Percentiles rank a stretch among this genome's conserved stretches.
Conservation (phyloP, 2,797 vertebrate genomes). For the Coendou prehensilis region DNA sequence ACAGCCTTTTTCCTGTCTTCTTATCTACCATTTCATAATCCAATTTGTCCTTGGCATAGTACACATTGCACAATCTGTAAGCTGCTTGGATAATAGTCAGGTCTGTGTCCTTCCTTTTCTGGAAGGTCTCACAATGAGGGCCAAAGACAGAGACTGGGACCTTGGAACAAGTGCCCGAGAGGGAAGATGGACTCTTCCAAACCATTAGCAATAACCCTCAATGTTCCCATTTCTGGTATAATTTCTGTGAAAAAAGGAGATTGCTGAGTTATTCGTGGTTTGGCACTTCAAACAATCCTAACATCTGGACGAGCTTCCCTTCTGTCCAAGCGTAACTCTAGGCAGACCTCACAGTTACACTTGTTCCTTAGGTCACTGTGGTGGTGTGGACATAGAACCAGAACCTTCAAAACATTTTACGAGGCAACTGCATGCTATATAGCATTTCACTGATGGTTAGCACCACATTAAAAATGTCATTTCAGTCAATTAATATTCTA, state of each 20-base stretch:
- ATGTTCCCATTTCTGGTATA: background rate
- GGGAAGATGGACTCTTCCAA: background rate
- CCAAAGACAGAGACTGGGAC: background rate
- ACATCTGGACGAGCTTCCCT: background rate
- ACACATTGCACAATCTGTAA: conserved; percentile 65
- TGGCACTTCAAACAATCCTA: background rate
- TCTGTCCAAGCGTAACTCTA: background rate
- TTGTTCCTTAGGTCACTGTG: background rate
- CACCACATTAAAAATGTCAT: conserved; percentile 82
- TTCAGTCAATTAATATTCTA: conserved; percentile 87
- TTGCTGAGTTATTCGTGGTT: background rate
- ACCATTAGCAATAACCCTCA: background rate
- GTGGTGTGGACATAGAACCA: background rate
- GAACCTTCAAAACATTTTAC: conserved; percentile 57
- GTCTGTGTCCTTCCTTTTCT: conserved; percentile 49
- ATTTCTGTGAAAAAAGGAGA: background rate
- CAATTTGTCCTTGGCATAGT: conserved; percentile 70
- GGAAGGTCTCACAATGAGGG: conserved; percentile 31
- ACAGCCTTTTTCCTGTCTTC: conserved; percentile 63
- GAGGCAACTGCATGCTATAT: conserved; percentile 58
- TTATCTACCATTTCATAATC: conserved; percentile 72
- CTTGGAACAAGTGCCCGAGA: background rate
- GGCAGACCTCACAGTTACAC: background rate
- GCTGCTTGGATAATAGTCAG: conserved; percentile 49
- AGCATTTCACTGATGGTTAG: conserved; percentile 68